Conservation (phyloP, 2,888 invertebrate species). For the Rhamphomyia laevipes region DNA sequence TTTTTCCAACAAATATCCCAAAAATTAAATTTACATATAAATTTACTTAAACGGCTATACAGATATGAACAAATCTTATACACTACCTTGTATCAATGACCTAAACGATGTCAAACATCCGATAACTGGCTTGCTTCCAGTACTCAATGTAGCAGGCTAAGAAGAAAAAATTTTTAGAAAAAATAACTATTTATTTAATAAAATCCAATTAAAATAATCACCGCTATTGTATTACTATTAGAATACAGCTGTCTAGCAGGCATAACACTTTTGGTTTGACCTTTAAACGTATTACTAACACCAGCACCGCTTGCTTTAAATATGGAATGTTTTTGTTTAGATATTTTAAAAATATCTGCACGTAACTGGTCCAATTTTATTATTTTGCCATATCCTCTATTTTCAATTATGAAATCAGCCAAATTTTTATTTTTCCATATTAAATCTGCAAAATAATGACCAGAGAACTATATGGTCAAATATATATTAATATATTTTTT, state of each 20-base stretch:
- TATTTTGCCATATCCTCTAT: neutral
- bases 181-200: no score
- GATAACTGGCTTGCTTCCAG: neutral
- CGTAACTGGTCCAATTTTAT: slow-evolving; percentile 1
- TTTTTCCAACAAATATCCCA: no score
- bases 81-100: neutral
- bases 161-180: no score
- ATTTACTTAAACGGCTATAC: no score
- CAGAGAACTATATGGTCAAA: no score
- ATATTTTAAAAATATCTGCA: neutral
- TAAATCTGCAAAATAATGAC: neutral
- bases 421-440: slow-evolving; percentile 6
- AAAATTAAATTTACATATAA: no score
- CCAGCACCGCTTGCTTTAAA: no score
- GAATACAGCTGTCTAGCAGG: neutral
- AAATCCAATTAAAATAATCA: no score
- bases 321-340: no score
- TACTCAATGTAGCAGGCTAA: neutral
- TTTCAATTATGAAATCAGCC: slow-evolving; percentile 3
- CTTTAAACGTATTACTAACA: neutral
- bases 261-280: neutral
- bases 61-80: no score
- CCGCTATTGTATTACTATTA: neutral
- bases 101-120: neutral
- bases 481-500: no score